A percentile compares a stretch with the other conserved stretches of the same genome.
phyloP scores from a whole-genome alignment of 2,113 vertebrate species.

The Rhegmatorhina hoffmannsi region DNA sequence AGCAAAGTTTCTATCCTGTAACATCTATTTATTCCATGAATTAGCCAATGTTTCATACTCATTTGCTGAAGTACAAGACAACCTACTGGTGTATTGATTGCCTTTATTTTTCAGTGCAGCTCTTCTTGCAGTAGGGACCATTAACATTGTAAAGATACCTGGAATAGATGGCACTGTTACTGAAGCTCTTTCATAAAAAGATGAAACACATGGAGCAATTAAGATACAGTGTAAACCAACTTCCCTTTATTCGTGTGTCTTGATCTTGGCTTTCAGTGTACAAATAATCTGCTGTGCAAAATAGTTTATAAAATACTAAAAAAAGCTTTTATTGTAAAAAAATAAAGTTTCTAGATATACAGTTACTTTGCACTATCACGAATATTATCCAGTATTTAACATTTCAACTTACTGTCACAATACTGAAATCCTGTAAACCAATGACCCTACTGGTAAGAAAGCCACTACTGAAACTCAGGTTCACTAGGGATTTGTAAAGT shows the following conservation, averaged over 20 bases:
- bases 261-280: slow-evolving; percentile 25
- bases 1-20: neutral
- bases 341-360: slow-evolving; percentile 63
- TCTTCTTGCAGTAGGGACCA: neutral
- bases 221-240: neutral
- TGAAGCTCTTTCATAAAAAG: neutral
- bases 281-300: slow-evolving; percentile 71
- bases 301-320: slow-evolving; percentile 69
- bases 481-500: neutral
- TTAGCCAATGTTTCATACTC: neutral
- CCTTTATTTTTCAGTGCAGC: neutral
- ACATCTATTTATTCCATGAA: neutral
- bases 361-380: slow-evolving; percentile 39
- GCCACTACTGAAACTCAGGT: slow-evolving; percentile 15
- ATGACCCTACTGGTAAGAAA: slow-evolving; percentile 23
- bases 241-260: slow-evolving; percentile 58
- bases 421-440: slow-evolving; percentile 18
- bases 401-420: neutral
- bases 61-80: neutral
- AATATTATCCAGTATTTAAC: slow-evolving; percentile 7
- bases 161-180: neutral
- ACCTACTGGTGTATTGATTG: neutral
- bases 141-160: neutral
- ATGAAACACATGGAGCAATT: neutral
- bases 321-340: slow-evolving; percentile 60